Evolutionary conservation across 1,140 invertebrate species (phyloP), one percentile per base, ranked within the genome.

Genomic region (Zaprionus vittiger): DNA sequence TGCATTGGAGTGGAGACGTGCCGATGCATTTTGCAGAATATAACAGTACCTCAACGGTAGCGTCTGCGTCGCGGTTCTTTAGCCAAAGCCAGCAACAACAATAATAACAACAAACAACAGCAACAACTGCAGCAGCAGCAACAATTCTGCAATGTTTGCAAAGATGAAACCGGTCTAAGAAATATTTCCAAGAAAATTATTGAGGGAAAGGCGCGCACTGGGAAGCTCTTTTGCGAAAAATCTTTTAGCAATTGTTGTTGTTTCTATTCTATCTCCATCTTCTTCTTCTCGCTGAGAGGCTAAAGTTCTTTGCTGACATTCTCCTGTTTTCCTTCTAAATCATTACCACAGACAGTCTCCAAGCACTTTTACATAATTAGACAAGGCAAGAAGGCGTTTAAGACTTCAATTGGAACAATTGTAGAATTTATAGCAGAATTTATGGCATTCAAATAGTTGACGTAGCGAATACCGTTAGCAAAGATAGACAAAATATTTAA

Each of bases 101-200:
- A 66, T 54, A 44, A 31, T 59, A 47, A 55, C 56, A 38, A 7
- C 59, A 38, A 55, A 28, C 37, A 47, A 26, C 37, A 5, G 14
- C 61, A 72, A 60, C 62, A 26, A 24, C 72, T 34, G 41, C 37
- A 47, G 37, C 38, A 5, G 9, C 71, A 37, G 20, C 70, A 73
- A 72, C 74, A 76, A 66, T 74, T 67, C 75, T 78, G 76, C 76
- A 69, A 65, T 69, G 60, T 68, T 83, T 78, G 69, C 81, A 84
- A 77, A 89, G 80, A 81, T 87, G 79, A 91, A 90, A 91, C 85
- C 85, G 86, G 85, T 90, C 86, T 83, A 90, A 91, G 85, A 91
- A 85, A 89, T 83, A 82, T 91, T 90, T 89, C 85, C 86, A 86
- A 91, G 85, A 90, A 90, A 90, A 81, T 80, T 89, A 91, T 90